Conservation (phyloP, 2,888 invertebrate genomes). For the Spodoptera picta region DNA sequence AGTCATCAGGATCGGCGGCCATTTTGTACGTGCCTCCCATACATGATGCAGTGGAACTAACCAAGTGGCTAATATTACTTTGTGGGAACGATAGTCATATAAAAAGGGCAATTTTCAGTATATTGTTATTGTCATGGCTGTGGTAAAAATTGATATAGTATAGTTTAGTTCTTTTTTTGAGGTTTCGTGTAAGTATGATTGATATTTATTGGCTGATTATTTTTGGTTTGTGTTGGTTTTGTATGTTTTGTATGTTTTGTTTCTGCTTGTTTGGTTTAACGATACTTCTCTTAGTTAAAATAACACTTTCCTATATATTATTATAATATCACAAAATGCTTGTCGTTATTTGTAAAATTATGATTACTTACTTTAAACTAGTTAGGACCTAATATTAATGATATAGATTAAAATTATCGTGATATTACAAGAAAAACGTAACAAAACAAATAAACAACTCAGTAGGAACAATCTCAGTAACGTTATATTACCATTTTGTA, state of each 20-base stretch:
- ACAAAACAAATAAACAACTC: conserved; percentile 1
- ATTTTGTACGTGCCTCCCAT: conserved; percentile 67
- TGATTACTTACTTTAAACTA: too few relatives aligned
- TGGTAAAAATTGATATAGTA: conserved; percentile 47
- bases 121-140: conserved; percentile 45
- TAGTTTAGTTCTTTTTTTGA: conserved; percentile 24
- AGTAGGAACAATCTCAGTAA: conserved; percentile 21
- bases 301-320: too few relatives aligned
- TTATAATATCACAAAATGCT: too few relatives aligned
- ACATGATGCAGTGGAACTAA: conserved; percentile 34
- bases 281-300: too few relatives aligned
- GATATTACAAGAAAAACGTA: background rate
- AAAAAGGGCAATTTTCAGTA: conserved; percentile 55
- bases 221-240: too few relatives aligned
- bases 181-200: background rate
- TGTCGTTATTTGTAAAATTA: too few relatives aligned
- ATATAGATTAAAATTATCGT: background rate
- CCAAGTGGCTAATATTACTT: conserved; percentile 50
- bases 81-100: conserved; percentile 43
- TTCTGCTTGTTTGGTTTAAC: too few relatives aligned
- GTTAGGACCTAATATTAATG: too few relatives aligned
- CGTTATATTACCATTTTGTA: conserved; percentile 23
- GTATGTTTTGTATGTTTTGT: too few relatives aligned
- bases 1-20: conserved; percentile 62
- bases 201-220: background rate